A percentile compares a stretch with the other conserved stretches of the same genome.
Evolutionary conservation across 2,888 invertebrate species (phyloP).

Genomic region (Pheosia tremula): DNA sequence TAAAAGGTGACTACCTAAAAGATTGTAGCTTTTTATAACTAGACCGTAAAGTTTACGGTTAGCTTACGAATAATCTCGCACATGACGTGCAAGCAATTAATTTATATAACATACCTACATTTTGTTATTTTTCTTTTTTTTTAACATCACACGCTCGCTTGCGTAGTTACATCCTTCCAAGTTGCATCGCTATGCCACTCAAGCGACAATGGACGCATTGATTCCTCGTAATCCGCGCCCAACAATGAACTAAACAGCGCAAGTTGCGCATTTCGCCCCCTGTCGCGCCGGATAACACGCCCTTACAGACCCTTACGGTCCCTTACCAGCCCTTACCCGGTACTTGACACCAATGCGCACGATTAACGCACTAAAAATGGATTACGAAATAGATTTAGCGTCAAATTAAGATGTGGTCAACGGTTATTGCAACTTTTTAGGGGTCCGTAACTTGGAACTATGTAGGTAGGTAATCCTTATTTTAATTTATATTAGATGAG

Average conservation of each 20-base stretch:
- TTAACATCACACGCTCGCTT: too few species aligned
- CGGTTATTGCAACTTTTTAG: too few species aligned
- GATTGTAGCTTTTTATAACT: too few species aligned
- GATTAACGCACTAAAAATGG: constrained; percentile 18
- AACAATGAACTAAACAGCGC: constrained; percentile 29
- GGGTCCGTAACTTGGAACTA: too few species aligned
- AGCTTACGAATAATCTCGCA: too few species aligned
- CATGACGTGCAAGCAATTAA: too few species aligned
- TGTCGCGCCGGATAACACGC: constrained; percentile 11
- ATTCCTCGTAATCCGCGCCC: constrained; percentile 46
- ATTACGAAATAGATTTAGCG: constrained; percentile 9
- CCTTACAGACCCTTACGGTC: constrained; percentile 24
- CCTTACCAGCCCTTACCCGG: constrained; percentile 26
- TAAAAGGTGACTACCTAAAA: too few species aligned
- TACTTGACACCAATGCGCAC: constrained; percentile 36
- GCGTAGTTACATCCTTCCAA: constrained; percentile 9
- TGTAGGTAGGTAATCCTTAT: too few species aligned
- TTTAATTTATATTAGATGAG: too few species aligned
- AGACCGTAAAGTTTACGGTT: too few species aligned
- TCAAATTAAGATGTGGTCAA: neutral
- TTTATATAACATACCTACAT: too few species aligned
- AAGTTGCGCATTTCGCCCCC: constrained; percentile 58
- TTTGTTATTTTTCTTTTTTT: too few species aligned
- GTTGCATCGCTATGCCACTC: constrained; percentile 38
- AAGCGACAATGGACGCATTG: constrained; percentile 9